Base-by-base conservation (phyloP, 1,140 invertebrate genomes). In the Harpegnathos saltator region DNA sequence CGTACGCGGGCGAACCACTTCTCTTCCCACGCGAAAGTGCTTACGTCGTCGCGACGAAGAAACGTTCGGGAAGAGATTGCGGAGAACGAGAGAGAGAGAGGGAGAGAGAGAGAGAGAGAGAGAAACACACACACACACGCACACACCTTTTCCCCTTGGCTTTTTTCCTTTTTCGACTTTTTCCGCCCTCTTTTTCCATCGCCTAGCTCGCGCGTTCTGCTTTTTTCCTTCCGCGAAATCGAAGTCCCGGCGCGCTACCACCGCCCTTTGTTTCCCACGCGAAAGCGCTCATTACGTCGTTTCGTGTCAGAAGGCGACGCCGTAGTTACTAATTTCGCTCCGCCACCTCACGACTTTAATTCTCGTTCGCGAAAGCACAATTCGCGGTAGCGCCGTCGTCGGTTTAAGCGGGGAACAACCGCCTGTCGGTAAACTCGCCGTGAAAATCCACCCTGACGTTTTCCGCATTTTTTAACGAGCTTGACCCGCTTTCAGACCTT, bases 21-120 rank as follows among this genome's bases (percentile, higher is more conserved):
- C 87, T 56, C 75, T 89, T 89, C 85, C 80, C 85, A 87, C 80
- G 83, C 74, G 74, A 89, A 89, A 89, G 73, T 87, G 89, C 88
- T 87, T 89, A 89, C 89, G 85, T 89, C 87, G 89, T 83, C 80
- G 24, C 81, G 81, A 88, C 29, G 61, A 72, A 81, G 82, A 87
- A 83, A 66, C 19, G 65, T 87, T 87, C 82, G 71, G 66, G 48
- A 72, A 85, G 82, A 85, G 85, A 88, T 87, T 84, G 85, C 59
- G 85, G 75, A 75, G 62, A 29, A 22, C 26, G 65, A 44, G 38
- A 11, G 14, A 56, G 83, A 38, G 86, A 78, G 63, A 65, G 61
- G 12, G 26, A 11, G n/a, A 48, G 83, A 50, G 86, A 78, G 63
- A 65, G 61, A 15, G 26, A n/a, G n/a, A n/a, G n/a, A n/a, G n/a